These are phyloP conservation scores for Mus musculus DNA, from an alignment of 2,113 vertebrate species.

Conservation along the genomic window GRCm39 chr1:124193501-124194000, in stretches of 20 bases:
- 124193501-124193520: not conserved
- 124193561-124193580: not conserved
- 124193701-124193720: slow-evolving; percentile 16
- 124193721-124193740: not conserved
- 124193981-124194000: not conserved
- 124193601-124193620: not conserved
- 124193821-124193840: not conserved
- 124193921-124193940: not conserved
- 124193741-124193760: not conserved
- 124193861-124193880: slow-evolving; percentile 3
- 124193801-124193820: not conserved
- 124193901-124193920: not conserved
- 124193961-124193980: not conserved
- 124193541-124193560: not conserved
- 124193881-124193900: not conserved
- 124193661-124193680: not conserved
- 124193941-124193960: not conserved
- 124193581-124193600: not conserved
- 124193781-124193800: not conserved
- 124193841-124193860: not conserved
- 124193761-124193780: not conserved
- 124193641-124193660: not conserved
- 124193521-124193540: slow-evolving; percentile 17
- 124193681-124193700: not conserved
- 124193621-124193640: not conserved